These are phyloP conservation scores for Pantherophis guttatus DNA, from an alignment of 2,113 vertebrate species.

Conservation along the genomic window DNA sequence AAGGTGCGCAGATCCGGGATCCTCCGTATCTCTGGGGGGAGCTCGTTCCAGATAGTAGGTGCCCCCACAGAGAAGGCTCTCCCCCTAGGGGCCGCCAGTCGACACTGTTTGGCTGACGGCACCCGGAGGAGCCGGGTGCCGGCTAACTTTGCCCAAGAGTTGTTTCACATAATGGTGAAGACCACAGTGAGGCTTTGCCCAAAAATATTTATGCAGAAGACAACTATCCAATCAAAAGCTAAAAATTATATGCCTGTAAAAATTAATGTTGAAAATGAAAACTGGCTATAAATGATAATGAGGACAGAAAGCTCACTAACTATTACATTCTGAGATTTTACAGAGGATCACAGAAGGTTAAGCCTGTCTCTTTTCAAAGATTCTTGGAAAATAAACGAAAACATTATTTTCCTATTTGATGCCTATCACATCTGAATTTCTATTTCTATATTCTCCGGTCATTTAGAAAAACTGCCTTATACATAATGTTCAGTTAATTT, in stretches of 20 bases:
- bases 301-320: background rate
- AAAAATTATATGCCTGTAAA: background rate
- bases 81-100: too few relatives aligned
- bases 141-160: background rate
- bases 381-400: background rate
- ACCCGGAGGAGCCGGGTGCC: too few relatives aligned
- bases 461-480: background rate
- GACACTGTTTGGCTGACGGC: too few relatives aligned
- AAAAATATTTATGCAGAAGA: background rate
- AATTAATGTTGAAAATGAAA: background rate
- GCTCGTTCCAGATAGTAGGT: too few relatives aligned
- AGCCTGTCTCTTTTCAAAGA: background rate
- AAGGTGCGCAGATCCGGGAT: too few relatives aligned
- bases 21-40: too few relatives aligned
- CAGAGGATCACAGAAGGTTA: background rate
- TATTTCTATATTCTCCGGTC: background rate
- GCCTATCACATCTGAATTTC: background rate
- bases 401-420: background rate
- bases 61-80: too few relatives aligned
- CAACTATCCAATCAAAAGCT: background rate
- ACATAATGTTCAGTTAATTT: background rate
- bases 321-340: too few relatives aligned
- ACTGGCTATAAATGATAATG: background rate
- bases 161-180: background rate
- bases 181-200: too few relatives aligned